Percentiles rank a stretch among this genome's conserved stretches.
These are phyloP conservation scores for Cepaea hortensis DNA, from an alignment of 2,888 invertebrate species.

Conservation along the genomic window DNA sequence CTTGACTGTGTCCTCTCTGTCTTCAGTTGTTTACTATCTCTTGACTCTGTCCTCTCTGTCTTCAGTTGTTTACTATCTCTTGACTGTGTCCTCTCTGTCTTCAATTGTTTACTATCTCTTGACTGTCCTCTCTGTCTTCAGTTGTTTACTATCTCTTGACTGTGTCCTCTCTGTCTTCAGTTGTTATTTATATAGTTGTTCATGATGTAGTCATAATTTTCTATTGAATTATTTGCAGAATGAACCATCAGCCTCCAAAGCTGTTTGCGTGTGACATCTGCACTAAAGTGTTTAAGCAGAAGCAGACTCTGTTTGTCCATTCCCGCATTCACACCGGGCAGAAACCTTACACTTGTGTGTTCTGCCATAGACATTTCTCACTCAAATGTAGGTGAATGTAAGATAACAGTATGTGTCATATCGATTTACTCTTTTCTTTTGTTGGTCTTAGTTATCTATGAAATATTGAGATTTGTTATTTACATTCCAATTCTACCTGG, in stretches of 20 bases:
- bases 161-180: too few relatives aligned
- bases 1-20: too few relatives aligned
- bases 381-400: constrained; percentile 38
- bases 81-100: too few relatives aligned
- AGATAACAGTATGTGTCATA: not conserved
- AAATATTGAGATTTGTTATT: not conserved
- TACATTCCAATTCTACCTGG: not conserved
- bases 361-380: constrained; percentile 38
- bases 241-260: constrained; percentile 36
- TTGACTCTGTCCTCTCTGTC: too few relatives aligned
- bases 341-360: constrained; percentile 43
- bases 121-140: too few relatives aligned
- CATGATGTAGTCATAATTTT: too few relatives aligned
- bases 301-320: constrained; percentile 42
- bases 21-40: too few relatives aligned
- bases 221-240: constrained; percentile 15
- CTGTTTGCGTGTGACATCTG: constrained; percentile 42
- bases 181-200: too few relatives aligned
- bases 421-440: not conserved
- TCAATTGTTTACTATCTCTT: too few relatives aligned
- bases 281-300: constrained; percentile 45
- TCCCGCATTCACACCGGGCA: constrained; percentile 45
- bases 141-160: too few relatives aligned
- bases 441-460: not conserved
- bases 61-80: too few relatives aligned